Conservation (phyloP, 2,888 invertebrate species). For the Hydroisotoma schaefferi region DNA sequence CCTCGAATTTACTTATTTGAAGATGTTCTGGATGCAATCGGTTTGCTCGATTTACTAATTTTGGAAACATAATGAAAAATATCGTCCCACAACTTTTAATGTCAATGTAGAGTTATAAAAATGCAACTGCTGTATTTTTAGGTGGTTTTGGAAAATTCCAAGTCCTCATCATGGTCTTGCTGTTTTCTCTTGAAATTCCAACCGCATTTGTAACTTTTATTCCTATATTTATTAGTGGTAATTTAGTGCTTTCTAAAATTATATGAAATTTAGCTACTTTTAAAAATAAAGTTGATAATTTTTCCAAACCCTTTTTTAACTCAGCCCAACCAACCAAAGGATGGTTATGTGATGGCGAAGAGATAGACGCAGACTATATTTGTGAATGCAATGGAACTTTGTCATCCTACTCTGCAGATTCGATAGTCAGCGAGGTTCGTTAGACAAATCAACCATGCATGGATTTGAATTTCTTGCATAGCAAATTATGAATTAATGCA, state of each 20-base stretch:
- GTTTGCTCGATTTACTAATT: too few relatives aligned
- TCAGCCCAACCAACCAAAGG: too few relatives aligned
- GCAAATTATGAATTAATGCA: not conserved
- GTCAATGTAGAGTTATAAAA: too few relatives aligned
- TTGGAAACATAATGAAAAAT: not conserved
- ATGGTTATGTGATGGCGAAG: too few relatives aligned
- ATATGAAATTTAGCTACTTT: too few relatives aligned
- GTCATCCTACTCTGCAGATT: not conserved
- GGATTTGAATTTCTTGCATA: not conserved
- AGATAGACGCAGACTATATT: too few relatives aligned
- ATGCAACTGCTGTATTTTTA: too few relatives aligned
- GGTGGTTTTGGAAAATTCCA: slow-evolving; percentile 37
- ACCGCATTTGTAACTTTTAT: slow-evolving; percentile 28
- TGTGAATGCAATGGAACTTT: not conserved
- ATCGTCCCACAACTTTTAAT: not conserved
- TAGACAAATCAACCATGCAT: too few relatives aligned
- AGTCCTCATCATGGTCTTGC: slow-evolving; percentile 17
- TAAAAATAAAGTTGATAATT: too few relatives aligned
- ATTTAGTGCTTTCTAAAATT: not conserved
- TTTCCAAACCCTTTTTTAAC: too few relatives aligned
- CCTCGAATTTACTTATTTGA: too few relatives aligned
- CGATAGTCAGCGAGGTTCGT: slow-evolving; percentile 3
- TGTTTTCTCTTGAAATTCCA: slow-evolving; percentile 31
- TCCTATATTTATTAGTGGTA: slow-evolving; percentile 5
- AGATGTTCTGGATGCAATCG: too few relatives aligned